Evolutionary conservation across 2,113 vertebrate genomes (phyloP), one percentile per base, ranked within the genome.

Genomic region (Eclectus roratus): DNA sequence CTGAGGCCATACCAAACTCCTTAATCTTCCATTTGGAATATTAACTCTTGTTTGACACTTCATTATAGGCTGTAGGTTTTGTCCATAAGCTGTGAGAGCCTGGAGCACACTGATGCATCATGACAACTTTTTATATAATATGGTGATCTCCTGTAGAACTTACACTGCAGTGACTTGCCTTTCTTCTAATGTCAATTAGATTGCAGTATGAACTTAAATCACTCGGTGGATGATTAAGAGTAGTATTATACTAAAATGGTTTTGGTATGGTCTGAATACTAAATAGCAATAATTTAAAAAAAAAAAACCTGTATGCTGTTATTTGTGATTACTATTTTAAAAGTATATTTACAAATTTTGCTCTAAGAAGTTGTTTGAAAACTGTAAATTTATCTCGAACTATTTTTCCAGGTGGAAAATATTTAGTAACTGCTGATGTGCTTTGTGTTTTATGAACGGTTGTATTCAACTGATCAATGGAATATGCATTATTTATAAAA

Each of bases 1-100:
- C 98, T 98, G 98, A 98, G 98, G 98, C 98, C 98, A 99, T 99
- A 99, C 99, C 98, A 99, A 99, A 99, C 97, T 98, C 94, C 96
- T 94, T 83, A 97, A 97, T 90, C 65, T 97, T 87, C 50, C 63
- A 97, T 98, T 97, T 94, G 92, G 89, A 97, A 58, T 33, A 11
- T 72, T 94, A 87, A 85, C 33, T 35, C 21, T 58, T 58, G 56
- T 58, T 58, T 2, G 4, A 58, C 33, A 23, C 20, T 94, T 83
- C 3, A 2, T 71, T 90, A 80, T 33, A 94, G 94, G 68, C 58
- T 94, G 72, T 90, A 93, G 95, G 84, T 91, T 90, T 73, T 94
- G 74, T 94, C 73, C 52, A 64, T 88, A 56, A 95, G 96, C 87
- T 95, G 71, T 96, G 95, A 98, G 96, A 96, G 80, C 72, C 91